phyloP scores from a whole-genome alignment of 2,888 invertebrate genomes.

The Papilio gigon region DNA sequence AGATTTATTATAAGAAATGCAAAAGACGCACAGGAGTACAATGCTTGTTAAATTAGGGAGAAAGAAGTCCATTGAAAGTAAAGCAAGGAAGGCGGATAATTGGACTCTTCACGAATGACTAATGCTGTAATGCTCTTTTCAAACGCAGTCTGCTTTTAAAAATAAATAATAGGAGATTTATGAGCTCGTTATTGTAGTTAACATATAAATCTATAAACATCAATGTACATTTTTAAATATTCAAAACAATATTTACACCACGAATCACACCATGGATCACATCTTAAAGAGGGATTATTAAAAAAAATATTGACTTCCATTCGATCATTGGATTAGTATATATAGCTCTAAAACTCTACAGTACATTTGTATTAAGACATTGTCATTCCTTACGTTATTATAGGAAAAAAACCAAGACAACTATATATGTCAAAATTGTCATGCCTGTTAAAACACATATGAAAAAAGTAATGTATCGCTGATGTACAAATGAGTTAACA shows the following conservation, averaged over 20 bases:
- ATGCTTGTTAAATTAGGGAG: slow-evolving; percentile 12
- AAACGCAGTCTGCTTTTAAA: slow-evolving; percentile 14
- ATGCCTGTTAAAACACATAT: no score
- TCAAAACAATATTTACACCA: no score
- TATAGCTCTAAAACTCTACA: no score
- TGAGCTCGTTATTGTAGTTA: background rate
- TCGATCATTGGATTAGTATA: no score
- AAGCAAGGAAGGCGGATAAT: slow-evolving; percentile 32
- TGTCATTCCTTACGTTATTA: no score
- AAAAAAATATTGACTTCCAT: no score
- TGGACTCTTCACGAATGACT: slow-evolving; percentile 30
- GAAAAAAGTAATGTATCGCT: no score
- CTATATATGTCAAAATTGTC: slow-evolving; percentile 13
- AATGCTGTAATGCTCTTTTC: slow-evolving; percentile 31
- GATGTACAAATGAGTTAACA: slow-evolving; percentile 40
- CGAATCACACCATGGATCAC: no score
- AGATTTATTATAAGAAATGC: background rate
- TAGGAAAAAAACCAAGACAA: background rate
- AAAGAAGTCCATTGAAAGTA: slow-evolving; percentile 30
- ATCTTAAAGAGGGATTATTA: no score
- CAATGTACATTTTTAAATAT: no score
- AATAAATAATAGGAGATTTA: background rate
- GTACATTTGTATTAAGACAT: no score
- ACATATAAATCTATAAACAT: background rate
- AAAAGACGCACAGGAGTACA: slow-evolving; percentile 9